Evolutionary conservation across 2,888 invertebrate genomes (phyloP).

Genomic region (Uropetala carovei): DNA sequence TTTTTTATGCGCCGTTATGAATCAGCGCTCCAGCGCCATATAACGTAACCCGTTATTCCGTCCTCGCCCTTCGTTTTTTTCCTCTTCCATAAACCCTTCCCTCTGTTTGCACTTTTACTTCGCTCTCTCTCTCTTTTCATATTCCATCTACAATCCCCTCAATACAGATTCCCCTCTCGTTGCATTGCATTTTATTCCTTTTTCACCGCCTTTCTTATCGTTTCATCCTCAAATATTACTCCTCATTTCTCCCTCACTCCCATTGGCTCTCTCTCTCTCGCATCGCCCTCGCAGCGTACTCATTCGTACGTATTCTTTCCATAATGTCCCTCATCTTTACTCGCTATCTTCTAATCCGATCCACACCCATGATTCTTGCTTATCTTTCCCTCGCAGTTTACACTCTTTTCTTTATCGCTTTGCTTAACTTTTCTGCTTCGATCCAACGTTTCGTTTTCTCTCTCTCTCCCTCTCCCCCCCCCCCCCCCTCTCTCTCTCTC

Average conservation of each 20-base stretch:
- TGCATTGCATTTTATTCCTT: background rate
- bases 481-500: background rate
- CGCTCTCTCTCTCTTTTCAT: background rate
- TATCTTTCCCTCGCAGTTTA: too few species aligned
- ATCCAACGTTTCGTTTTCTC: background rate
- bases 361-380: too few species aligned
- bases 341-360: background rate
- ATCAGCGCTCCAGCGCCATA: conserved; percentile 41
- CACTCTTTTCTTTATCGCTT: too few species aligned
- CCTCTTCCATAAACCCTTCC: background rate
- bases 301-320: background rate
- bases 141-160: background rate
- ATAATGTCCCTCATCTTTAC: background rate
- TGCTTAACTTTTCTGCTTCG: too few species aligned
- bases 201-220: background rate
- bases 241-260: background rate
- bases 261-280: background rate
- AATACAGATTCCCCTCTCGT: background rate
- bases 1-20: conserved; percentile 59
- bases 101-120: conserved; percentile 2
- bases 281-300: background rate
- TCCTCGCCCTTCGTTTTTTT: background rate
- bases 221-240: background rate
- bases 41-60: background rate
- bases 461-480: background rate